phyloP scores from a whole-genome alignment of 2,888 invertebrate species.

The Stenoptilia bipunctidactyla region DNA sequence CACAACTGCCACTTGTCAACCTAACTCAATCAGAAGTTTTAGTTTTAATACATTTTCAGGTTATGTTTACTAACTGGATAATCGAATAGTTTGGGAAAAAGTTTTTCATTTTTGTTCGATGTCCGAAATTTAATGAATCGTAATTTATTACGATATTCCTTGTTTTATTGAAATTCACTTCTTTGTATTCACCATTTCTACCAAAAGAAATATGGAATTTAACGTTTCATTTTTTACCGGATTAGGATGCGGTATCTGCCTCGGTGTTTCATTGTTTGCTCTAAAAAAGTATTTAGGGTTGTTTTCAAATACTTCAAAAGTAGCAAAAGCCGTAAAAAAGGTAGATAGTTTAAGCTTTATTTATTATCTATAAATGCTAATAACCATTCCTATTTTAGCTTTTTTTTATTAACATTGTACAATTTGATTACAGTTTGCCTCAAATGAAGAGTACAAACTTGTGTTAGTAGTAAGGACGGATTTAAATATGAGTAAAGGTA shows the following conservation, averaged over 20 bases:
- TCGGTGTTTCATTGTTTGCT: constrained; percentile 53
- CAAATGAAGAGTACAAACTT: constrained; percentile 79
- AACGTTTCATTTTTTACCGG: constrained; percentile 49
- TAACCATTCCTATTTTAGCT: not conserved
- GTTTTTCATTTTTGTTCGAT: too few species aligned
- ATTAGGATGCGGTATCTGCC: constrained; percentile 53
- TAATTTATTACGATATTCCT: too few species aligned
- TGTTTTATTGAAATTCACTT: too few species aligned
- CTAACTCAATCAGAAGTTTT: too few species aligned
- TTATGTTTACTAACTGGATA: too few species aligned
- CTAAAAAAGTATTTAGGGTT: constrained; percentile 35
- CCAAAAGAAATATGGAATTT: constrained; percentile 46
- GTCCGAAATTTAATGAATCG: too few species aligned
- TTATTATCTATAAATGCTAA: not conserved
- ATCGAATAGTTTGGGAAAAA: too few species aligned
- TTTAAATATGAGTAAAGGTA: constrained; percentile 95
- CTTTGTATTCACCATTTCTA: constrained; percentile 37
- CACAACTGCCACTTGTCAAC: too few species aligned
- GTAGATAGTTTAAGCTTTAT: constrained; percentile 20
- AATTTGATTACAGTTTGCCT: constrained; percentile 37
- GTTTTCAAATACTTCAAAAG: constrained; percentile 22
- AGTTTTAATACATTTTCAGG: too few species aligned
- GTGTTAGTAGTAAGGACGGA: constrained; percentile 90
- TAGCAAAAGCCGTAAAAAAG: constrained; percentile 31
- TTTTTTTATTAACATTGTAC: constrained; percentile 1